Conservation (phyloP, 2,113 vertebrate genomes). For the Emydura subglobosa region DNA sequence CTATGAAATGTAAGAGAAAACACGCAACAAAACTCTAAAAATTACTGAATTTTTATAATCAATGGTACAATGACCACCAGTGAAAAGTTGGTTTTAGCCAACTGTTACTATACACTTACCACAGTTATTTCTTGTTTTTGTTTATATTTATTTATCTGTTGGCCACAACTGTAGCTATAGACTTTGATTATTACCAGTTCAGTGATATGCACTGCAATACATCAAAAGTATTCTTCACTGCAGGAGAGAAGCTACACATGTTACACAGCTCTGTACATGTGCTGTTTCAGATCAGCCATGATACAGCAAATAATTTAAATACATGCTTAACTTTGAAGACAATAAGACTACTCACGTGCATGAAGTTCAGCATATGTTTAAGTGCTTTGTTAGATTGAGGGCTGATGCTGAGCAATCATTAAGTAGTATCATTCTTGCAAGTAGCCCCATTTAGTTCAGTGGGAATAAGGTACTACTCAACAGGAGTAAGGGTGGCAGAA, state of each 20-base stretch:
- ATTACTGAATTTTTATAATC: background rate
- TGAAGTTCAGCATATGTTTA: background rate
- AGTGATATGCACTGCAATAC: background rate
- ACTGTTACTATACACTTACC: background rate
- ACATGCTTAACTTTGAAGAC: background rate
- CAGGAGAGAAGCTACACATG: background rate
- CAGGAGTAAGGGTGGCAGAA: background rate
- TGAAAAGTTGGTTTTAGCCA: background rate
- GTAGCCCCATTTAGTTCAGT: background rate
- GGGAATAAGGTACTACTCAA: background rate
- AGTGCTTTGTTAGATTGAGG: background rate
- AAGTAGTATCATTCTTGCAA: background rate
- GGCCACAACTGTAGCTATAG: background rate
- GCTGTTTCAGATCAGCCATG: background rate
- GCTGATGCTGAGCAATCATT: background rate
- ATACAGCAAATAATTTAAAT: background rate
- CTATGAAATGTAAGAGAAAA: rapidly evolving
- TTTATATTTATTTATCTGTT: background rate
- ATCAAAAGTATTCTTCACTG: background rate
- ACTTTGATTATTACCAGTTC: background rate
- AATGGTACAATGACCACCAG: background rate
- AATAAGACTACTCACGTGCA: background rate
- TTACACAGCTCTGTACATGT: background rate
- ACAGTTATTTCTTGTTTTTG: background rate
- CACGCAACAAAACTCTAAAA: background rate